phyloP scores from a whole-genome alignment of 2,888 invertebrate genomes.

The Archips crataeganus region DNA sequence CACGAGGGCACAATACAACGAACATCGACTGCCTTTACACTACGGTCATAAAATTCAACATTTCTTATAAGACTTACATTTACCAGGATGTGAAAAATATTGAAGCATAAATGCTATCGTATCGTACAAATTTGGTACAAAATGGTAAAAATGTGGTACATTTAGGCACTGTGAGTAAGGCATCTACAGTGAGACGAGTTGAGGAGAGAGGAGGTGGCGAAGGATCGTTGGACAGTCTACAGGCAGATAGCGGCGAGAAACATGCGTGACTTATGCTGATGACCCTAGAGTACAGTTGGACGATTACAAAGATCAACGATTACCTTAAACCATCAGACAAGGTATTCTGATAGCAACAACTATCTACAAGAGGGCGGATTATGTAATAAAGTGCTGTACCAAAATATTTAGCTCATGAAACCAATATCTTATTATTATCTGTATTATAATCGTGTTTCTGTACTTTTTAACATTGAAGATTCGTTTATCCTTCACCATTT shows the following conservation, averaged over 20 bases:
- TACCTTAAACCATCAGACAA: slow-evolving; percentile 38
- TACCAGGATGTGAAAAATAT: slow-evolving; percentile 75
- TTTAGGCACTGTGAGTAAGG: slow-evolving; percentile 94
- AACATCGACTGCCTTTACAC: slow-evolving; percentile 46
- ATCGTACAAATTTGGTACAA: slow-evolving; percentile 82
- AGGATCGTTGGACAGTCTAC: slow-evolving; percentile 35
- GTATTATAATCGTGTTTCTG: slow-evolving; percentile 32
- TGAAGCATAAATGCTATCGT: slow-evolving; percentile 75
- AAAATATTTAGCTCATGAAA: slow-evolving; percentile 74
- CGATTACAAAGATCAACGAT: slow-evolving; percentile 36
- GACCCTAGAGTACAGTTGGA: slow-evolving; percentile 46
- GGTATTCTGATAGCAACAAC: slow-evolving; percentile 61
- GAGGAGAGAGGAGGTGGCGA: slow-evolving; percentile 53
- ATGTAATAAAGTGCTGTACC: slow-evolving; percentile 77
- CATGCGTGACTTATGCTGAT: slow-evolving; percentile 34
- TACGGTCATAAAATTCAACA: slow-evolving; percentile 64
- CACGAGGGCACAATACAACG: slow-evolving; percentile 41
- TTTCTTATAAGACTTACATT: slow-evolving; percentile 67
- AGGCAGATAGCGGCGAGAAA: slow-evolving; percentile 23
- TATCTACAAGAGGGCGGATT: slow-evolving; percentile 78
- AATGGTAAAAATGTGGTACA: slow-evolving; percentile 68
- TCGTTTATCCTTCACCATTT: slow-evolving; percentile 41
- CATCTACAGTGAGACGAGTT: slow-evolving; percentile 92
- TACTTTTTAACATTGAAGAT: slow-evolving; percentile 39
- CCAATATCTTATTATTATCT: slow-evolving; percentile 50